Evolutionary conservation across 1,140 invertebrate genomes (phyloP).

Genomic region (Diorhabda elongata): DNA sequence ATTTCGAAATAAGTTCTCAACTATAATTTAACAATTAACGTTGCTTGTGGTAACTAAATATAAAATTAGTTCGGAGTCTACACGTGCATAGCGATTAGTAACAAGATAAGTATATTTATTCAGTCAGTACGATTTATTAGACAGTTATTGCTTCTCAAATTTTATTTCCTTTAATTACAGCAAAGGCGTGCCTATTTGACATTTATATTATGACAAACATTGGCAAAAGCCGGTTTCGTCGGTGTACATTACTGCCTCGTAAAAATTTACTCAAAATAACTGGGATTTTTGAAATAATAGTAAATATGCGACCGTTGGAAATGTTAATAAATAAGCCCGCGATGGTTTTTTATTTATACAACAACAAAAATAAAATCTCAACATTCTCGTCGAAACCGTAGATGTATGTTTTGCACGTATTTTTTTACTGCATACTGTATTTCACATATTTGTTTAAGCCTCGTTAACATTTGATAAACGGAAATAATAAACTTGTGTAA

Average conservation of each 20-base stretch:
- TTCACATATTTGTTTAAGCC: too few species aligned
- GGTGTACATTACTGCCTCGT: conserved; percentile 14
- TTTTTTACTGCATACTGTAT: too few species aligned
- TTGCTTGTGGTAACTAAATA: too few species aligned
- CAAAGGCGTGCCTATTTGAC: conserved; percentile 9
- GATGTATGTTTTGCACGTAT: too few species aligned
- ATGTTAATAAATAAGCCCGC: too few species aligned
- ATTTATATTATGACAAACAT: conserved; percentile 15
- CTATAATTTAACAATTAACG: too few species aligned
- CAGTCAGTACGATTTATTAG: conserved; percentile 15
- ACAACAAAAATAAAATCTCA: too few species aligned
- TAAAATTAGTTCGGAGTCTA: not conserved
- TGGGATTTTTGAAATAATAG: not conserved
- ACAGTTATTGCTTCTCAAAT: conserved; percentile 7
- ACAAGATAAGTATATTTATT: conserved; percentile 17
- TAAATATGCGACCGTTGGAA: not conserved
- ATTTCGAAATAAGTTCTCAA: too few species aligned
- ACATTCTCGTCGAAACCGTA: too few species aligned
- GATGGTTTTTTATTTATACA: too few species aligned
- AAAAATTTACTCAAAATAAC: conserved; percentile 15
- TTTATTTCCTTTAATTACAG: conserved; percentile 19
- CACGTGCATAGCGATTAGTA: conserved; percentile 12
- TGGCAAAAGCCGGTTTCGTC: conserved; percentile 13
- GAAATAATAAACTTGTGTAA: too few species aligned
- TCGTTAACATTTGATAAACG: too few species aligned